These are phyloP conservation scores for Erythrocercus mccallii DNA, from an alignment of 2,113 vertebrate species.

Conservation along the genomic window DNA sequence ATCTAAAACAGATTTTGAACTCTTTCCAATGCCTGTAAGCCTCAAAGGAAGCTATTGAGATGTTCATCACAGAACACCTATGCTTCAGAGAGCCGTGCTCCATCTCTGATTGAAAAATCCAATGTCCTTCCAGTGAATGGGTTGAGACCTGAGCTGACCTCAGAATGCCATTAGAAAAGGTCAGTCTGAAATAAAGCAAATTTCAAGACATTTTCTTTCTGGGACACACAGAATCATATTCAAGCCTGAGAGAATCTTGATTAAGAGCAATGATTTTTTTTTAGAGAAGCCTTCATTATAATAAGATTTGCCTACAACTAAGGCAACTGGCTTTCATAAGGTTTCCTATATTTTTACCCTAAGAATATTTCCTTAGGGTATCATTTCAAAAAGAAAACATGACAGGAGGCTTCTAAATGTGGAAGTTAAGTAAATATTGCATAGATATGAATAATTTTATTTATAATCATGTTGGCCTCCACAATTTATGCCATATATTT, in stretches of 20 bases:
- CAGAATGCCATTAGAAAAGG: background rate
- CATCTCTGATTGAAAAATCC: background rate
- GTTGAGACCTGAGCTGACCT: background rate
- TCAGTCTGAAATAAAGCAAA: background rate
- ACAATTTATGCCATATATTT: background rate
- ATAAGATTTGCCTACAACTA: conserved; percentile 2
- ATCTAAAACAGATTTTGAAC: background rate
- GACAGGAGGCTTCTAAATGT: background rate
- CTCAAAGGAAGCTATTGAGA: background rate
- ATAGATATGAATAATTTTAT: background rate
- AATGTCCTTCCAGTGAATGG: background rate
- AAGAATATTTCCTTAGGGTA: background rate
- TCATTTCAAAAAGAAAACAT: background rate
- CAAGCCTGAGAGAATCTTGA: conserved; percentile 17
- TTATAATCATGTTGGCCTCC: background rate
- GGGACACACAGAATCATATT: background rate
- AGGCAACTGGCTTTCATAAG: background rate
- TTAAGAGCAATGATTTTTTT: background rate
- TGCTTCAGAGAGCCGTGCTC: background rate
- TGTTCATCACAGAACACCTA: background rate
- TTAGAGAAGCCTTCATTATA: background rate
- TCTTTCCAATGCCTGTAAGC: background rate
- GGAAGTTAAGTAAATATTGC: background rate
- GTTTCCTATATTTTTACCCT: background rate
- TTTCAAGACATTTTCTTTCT: background rate